phyloP scores from a whole-genome alignment of 1,140 invertebrate species.

The Cherax quadricarinatus region DNA sequence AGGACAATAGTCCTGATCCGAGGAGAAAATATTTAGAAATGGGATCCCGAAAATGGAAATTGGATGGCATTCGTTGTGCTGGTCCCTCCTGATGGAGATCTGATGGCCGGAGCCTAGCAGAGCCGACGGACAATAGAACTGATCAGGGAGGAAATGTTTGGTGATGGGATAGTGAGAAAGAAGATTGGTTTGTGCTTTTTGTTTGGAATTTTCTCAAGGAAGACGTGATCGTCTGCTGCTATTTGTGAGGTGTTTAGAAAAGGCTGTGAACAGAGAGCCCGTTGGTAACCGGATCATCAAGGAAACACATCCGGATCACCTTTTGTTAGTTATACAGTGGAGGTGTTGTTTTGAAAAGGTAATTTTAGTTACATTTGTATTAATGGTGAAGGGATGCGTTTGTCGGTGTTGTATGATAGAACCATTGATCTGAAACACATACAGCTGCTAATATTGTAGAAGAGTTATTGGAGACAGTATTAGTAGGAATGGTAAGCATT shows the following conservation, averaged over 20 bases:
- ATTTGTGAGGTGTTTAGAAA: background rate
- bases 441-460: too few species aligned
- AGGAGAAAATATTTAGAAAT: slow-evolving; percentile 1
- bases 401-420: too few species aligned
- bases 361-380: too few species aligned
- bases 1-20: background rate
- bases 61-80: background rate
- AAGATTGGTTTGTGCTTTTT: background rate
- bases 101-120: background rate
- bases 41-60: background rate
- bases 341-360: too few species aligned
- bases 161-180: background rate
- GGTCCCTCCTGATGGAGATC: background rate
- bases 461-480: too few species aligned
- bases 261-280: too few species aligned
- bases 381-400: too few species aligned
- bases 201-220: background rate
- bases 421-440: too few species aligned
- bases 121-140: background rate
- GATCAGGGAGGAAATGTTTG: slow-evolving; percentile 5
- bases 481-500: too few species aligned
- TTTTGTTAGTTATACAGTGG: too few species aligned
- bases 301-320: too few species aligned
- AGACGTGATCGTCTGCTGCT: background rate
- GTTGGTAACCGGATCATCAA: too few species aligned